phyloP scores from a whole-genome alignment of 2,797 vertebrate genomes.

The Euphonia xanthogaster region DNA sequence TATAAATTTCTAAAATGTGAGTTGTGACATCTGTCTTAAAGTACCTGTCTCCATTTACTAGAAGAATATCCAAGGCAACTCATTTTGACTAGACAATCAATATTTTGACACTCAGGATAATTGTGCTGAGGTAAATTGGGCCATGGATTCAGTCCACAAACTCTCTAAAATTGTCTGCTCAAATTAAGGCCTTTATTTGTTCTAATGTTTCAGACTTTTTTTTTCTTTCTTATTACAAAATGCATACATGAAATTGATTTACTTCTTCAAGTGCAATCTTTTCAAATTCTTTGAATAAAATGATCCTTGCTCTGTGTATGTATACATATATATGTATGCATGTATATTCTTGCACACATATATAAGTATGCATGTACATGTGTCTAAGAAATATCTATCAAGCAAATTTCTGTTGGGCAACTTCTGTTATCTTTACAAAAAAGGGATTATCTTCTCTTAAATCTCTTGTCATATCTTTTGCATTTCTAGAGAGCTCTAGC shows the following conservation, averaged over 20 bases:
- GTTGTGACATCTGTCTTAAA: neutral
- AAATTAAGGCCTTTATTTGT: neutral
- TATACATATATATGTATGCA: neutral
- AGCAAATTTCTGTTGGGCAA: neutral
- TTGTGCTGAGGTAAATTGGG: neutral
- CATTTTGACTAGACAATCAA: neutral
- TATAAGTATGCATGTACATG: neutral
- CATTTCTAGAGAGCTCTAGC: neutral
- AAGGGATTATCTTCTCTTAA: neutral
- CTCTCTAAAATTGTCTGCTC: neutral
- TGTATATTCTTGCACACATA: neutral
- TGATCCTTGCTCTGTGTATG: neutral
- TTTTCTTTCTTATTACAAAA: neutral
- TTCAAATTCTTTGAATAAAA: neutral
- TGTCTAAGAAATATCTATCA: neutral
- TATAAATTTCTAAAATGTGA: neutral
- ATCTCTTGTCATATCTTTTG: neutral
- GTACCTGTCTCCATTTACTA: neutral
- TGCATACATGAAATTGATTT: neutral
- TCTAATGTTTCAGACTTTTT: neutral
- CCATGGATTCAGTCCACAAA: neutral
- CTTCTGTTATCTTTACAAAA: neutral
- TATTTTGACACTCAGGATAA: neutral
- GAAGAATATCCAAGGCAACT: neutral
- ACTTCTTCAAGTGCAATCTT: neutral